phyloP scores from a whole-genome alignment of 2,113 vertebrate genomes.

The Microtus montanus region DNA sequence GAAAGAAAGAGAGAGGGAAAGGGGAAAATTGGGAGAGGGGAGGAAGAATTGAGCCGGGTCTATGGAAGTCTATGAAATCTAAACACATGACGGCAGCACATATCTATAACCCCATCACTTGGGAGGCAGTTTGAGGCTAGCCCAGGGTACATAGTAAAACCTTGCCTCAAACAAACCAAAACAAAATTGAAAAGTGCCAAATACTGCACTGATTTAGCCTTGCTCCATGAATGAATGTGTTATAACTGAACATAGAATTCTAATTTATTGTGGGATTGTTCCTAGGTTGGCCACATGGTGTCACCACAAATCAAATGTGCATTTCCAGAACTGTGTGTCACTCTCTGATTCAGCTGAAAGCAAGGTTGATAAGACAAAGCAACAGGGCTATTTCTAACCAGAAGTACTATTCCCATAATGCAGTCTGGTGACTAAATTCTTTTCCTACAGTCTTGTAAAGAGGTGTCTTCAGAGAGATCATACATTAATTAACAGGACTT shows the following conservation, averaged over 20 bases:
- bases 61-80: conserved; percentile 6
- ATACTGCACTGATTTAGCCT: not conserved
- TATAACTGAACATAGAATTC: not conserved
- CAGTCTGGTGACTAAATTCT: not conserved
- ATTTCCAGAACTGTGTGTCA: not conserved
- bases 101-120: not conserved
- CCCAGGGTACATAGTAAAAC: not conserved
- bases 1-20: not conserved
- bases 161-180: not conserved
- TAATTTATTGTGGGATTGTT: not conserved
- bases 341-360: not conserved
- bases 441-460: conserved; percentile 4
- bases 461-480: not conserved
- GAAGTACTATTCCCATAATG: not conserved
- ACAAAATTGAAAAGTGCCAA: not conserved
- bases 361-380: not conserved
- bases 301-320: conserved; percentile 52
- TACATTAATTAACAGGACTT: not conserved
- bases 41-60: not conserved
- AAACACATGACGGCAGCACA: not conserved
- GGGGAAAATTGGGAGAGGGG: fast-evolving
- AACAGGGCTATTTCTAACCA: not conserved
- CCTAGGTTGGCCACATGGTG: conserved; percentile 58
- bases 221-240: not conserved
- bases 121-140: not conserved